Conservation (phyloP, 2,113 vertebrate genomes). For the Picathartes gymnocephalus region DNA sequence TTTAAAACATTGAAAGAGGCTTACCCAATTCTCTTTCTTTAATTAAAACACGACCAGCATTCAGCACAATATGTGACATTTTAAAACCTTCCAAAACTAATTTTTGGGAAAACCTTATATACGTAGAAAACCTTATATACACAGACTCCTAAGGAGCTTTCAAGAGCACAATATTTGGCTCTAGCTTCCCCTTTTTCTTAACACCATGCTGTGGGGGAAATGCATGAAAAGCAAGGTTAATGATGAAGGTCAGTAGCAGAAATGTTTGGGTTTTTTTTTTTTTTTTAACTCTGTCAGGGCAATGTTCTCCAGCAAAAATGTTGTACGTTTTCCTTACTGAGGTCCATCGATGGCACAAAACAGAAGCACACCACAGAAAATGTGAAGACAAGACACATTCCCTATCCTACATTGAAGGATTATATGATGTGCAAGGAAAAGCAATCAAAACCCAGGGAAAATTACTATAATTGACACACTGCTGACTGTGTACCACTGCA, state of each 20-base stretch:
- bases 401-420: background rate
- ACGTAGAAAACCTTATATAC: background rate
- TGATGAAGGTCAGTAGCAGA: background rate
- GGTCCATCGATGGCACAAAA: accelerated
- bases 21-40: background rate
- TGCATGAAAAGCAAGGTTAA: background rate
- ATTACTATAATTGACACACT: background rate
- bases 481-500: background rate
- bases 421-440: background rate
- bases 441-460: background rate
- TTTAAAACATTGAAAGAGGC: background rate
- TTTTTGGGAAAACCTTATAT: background rate
- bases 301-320: background rate
- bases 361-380: accelerated
- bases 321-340: background rate
- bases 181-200: background rate
- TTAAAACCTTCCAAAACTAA: background rate
- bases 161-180: background rate
- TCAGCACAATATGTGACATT: background rate
- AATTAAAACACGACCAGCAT: background rate
- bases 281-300: background rate
- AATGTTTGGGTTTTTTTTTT: background rate
- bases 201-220: background rate
- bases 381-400: background rate
- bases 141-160: background rate